phyloP scores from a whole-genome alignment of 2,113 vertebrate genomes.

The Progne subis region DNA sequence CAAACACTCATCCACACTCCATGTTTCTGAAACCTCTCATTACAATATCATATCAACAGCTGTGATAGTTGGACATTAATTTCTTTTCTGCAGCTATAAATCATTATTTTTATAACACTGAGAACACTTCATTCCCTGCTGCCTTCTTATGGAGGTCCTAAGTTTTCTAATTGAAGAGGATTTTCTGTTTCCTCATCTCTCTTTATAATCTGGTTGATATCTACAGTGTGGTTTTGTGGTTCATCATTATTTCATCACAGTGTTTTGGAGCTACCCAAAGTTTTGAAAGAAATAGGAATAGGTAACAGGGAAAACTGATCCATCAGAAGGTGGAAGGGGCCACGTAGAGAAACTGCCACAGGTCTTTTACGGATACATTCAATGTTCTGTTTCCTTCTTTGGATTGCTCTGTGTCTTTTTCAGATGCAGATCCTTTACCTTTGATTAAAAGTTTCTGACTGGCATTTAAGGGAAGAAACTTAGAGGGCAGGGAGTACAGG shows the following conservation, averaged over 20 bases:
- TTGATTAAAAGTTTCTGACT: neutral
- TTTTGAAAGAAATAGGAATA: neutral
- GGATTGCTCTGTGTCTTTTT: neutral
- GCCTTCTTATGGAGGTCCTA: neutral
- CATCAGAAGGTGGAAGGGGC: neutral
- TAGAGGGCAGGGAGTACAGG: neutral
- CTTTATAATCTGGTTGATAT: neutral
- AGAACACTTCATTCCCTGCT: neutral
- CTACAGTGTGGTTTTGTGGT: neutral
- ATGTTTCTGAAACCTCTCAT: neutral
- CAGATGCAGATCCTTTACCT: neutral
- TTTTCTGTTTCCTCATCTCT: neutral
- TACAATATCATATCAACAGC: neutral
- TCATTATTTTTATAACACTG: neutral
- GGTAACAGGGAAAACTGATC: neutral
- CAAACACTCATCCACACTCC: rapidly evolving
- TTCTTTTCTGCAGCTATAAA: neutral
- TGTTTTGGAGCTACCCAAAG: neutral
- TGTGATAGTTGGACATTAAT: neutral
- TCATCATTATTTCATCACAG: neutral
- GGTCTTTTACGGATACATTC: neutral
- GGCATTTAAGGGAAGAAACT: neutral
- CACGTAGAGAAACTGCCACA: rapidly evolving
- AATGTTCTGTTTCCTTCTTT: neutral
- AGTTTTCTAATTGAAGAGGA: neutral